These are phyloP conservation scores for Calliphora vicina DNA, from an alignment of 1,140 invertebrate species.

Conservation along the genomic window DNA sequence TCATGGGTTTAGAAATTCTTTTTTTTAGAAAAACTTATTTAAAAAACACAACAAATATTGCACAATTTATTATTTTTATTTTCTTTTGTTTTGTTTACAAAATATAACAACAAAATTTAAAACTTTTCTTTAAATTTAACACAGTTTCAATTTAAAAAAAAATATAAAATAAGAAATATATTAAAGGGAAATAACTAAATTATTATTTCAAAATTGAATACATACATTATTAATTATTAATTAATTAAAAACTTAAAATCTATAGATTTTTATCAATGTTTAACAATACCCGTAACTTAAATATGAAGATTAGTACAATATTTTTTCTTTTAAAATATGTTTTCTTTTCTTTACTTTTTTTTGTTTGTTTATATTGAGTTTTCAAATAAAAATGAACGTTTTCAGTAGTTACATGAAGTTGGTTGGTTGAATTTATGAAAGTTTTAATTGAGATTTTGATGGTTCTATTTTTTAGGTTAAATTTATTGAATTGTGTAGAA, in stretches of 20 bases:
- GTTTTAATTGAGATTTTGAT: not conserved
- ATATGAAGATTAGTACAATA: not conserved
- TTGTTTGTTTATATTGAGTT: not conserved
- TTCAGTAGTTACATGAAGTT: slow-evolving; percentile 11
- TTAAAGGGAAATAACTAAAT: not conserved
- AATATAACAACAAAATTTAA: not conserved
- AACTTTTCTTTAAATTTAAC: not conserved
- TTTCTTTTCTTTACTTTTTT: not conserved
- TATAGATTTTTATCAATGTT: slow-evolving; percentile 2
- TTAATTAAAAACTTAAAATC: slow-evolving; percentile 19
- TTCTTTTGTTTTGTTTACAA: not conserved
- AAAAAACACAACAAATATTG: slow-evolving; percentile 8
- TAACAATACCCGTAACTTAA: slow-evolving; percentile 23
- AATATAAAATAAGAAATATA: not conserved
- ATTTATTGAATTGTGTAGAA: not conserved
- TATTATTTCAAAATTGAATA: not conserved
- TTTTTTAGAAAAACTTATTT: not conserved
- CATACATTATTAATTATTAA: not conserved
- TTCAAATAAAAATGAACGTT: slow-evolving; percentile 25
- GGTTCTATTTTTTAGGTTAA: not conserved
- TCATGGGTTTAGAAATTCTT: too few relatives aligned
- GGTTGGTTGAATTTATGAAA: not conserved
- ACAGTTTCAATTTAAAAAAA: not conserved
- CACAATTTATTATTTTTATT: slow-evolving; percentile 1
- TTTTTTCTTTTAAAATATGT: not conserved